Percentiles rank a stretch among this genome's conserved stretches.
Evolutionary conservation across 1,140 invertebrate species (phyloP).

Genomic region (Caenorhabditis remanei): DNA sequence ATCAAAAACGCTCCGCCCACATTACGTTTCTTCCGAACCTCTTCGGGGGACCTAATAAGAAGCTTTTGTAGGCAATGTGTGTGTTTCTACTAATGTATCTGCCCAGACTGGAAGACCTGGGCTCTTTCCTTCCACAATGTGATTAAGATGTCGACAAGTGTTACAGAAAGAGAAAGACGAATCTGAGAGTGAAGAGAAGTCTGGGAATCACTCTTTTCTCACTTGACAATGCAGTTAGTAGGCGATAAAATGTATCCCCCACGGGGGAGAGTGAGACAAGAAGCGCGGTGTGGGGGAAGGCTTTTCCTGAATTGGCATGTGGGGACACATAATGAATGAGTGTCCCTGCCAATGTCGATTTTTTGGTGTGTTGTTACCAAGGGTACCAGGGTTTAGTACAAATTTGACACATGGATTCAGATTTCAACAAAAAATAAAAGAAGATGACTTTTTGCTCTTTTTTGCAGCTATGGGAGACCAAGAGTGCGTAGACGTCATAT

Average conservation of each 20-base stretch:
- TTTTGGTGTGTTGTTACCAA: slow-evolving; percentile 11
- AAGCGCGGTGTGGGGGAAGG: not conserved
- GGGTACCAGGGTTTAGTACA: not conserved
- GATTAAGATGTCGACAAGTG: slow-evolving; percentile 45
- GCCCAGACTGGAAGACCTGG: slow-evolving; percentile 14
- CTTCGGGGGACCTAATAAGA: slow-evolving; percentile 18
- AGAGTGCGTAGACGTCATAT: not conserved
- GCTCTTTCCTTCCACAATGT: not conserved
- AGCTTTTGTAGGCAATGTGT: slow-evolving; percentile 41
- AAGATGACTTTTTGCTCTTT: not conserved
- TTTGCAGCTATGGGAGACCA: not conserved
- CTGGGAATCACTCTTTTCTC: slow-evolving; percentile 48
- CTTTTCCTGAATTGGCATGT: slow-evolving; percentile 24
- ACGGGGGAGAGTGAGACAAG: not conserved
- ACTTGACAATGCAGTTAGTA: slow-evolving; percentile 56
- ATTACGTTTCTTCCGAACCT: slow-evolving; percentile 37
- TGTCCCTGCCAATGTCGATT: not conserved
- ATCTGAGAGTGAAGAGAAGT: not conserved
- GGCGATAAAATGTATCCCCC: slow-evolving; percentile 52
- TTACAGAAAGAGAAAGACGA: slow-evolving; percentile 1
- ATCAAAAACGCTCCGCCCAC: slow-evolving; percentile 29
- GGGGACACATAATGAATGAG: slow-evolving; percentile 50
- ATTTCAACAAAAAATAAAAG: not conserved
- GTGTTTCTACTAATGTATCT: slow-evolving; percentile 49
- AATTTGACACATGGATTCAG: not conserved